Base-by-base conservation (phyloP, 2,113 vertebrate species). In the Ceuthmochares aereus region DNA sequence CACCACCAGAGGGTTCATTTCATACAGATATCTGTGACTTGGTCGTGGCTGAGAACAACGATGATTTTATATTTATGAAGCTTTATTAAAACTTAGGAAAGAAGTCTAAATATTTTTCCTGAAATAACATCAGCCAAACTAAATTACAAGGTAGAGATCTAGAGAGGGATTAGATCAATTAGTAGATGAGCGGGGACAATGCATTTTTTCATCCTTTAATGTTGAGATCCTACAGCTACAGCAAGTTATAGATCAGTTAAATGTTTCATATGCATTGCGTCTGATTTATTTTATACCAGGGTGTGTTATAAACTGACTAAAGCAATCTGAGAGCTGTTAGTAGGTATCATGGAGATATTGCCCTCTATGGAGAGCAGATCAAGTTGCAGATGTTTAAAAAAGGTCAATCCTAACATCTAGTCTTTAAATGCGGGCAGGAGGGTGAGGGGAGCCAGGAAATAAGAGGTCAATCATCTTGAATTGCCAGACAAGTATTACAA, bases 1-100 rank as follows among this genome's bases (percentile, higher is more conserved):
- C 91, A 86, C 91, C 91, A 93, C 67, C 87, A 90, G 91, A 95
- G 91, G 90, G 87, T 96, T 91, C 82, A 94, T 20, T 90, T 91
- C 93, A 81, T 72, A 77, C 75, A 64, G 52, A 8, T 8, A 64
- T 84, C n/a, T 84, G 77, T 54, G 56, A 92, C 52, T 70, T 64
- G 63, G 18, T 59, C 73, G 83, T 64, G 92, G 75, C 72, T n/a
- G n/a, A 11, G 42, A 84, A 52, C 30, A 67, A 72, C 82, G 56
- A 49, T 25, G 27, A 63, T n/a, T 78, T 96, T 81, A 49, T 89
- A 67, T 90, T 91, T 88, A 76, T 77, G 75, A 77, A 91, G 42
- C 26, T 92, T 62, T 74, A 95, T 74, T 67, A 89, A 88, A 94
- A 88, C 36, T 69, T 77, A 84, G 64, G 73, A 94, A 87, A 91